These are phyloP conservation scores for Etheostoma perlongum DNA, from an alignment of 2,797 vertebrate genomes.

Conservation along the genomic window DNA sequence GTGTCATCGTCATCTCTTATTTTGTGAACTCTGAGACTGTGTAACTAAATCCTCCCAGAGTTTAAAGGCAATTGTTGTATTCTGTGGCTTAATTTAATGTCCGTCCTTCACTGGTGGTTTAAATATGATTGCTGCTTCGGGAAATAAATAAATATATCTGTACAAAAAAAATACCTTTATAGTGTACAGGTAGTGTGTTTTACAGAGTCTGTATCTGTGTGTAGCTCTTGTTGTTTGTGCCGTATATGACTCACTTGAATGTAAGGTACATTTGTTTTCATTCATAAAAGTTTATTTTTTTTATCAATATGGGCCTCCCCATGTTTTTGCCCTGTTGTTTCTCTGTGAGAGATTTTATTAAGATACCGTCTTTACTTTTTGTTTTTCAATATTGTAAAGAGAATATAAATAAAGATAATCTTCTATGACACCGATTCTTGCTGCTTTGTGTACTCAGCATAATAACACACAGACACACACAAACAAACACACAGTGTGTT, in stretches of 20 bases:
- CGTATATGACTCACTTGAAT: conserved; percentile 60
- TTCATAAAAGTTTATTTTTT: conserved; percentile 73
- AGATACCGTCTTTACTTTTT: conserved; percentile 45
- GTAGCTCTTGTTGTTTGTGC: conserved; percentile 34
- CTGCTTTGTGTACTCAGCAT: neutral
- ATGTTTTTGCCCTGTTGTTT: conserved; percentile 72
- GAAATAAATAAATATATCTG: neutral
- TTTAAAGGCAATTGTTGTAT: neutral
- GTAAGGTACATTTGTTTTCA: conserved; percentile 48
- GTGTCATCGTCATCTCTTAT: neutral
- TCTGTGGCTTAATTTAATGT: neutral
- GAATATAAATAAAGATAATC: conserved; percentile 75
- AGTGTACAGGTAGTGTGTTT: conserved; percentile 27
- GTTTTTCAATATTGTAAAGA: conserved; percentile 71
- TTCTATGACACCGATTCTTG: conserved; percentile 44
- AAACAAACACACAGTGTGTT: neutral
- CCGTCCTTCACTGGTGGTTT: conserved; percentile 6
- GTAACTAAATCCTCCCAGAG: neutral
- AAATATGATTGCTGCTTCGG: conserved; percentile 36
- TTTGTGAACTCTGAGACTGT: neutral
- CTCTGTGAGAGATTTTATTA: conserved; percentile 83
- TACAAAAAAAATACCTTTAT: conserved; percentile 1
- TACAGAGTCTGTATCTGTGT: conserved; percentile 18
- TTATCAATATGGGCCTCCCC: conserved; percentile 72
- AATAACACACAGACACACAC: neutral